Base-by-base conservation (phyloP, 2,797 vertebrate genomes). In the Coregonus suidteri region DNA sequence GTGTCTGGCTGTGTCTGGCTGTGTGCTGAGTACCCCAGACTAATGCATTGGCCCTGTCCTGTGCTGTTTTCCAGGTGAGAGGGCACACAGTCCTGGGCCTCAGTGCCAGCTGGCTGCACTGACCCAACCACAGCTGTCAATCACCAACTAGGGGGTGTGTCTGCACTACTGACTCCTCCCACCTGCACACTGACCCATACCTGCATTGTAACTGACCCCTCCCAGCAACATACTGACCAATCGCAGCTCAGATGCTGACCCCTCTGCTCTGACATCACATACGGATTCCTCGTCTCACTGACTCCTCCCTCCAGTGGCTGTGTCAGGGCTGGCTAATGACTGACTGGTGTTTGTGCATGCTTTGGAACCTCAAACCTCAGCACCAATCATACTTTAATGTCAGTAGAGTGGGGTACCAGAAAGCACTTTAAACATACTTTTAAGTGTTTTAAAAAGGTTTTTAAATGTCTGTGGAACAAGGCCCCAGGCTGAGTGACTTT, bases 51-150 rank as follows among this genome's bases (percentile, higher is more conserved):
- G 75, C 64, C 83, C 37, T 89, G 74, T 88, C 65, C 81, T 84
- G 41, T 90, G 78, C 79, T 92, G 81, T 91, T 88, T 93, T 93
- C 87, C 91, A 93, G 92, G 90, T 93, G 87, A 92, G 90, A 90
- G 84, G 13, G 13, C 88, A 84, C 75, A 31, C 52, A 87, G 85
- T 88, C 83, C 65, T 88, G 87, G 88, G 89, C 80, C 41, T 47
- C 41, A 1, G 41, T 47, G 9, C 41, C 41, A 47, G 41, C 41
- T 47, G 41, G 41, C 41, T 13, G 41, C 9, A 47, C 2, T 9
- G 9, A 47, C 41, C 11, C 9, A 9, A 47, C 41, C 89, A 84
- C 75, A 91, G 87, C 90, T 88, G 86, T 90, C 87, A 79, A 77
- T 90, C 88, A 80, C 81, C 82, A 74, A 82, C 81, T 83, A 83